Base-by-base conservation (phyloP, 2,888 invertebrate genomes). In the Ormyrus nitidulus region DNA sequence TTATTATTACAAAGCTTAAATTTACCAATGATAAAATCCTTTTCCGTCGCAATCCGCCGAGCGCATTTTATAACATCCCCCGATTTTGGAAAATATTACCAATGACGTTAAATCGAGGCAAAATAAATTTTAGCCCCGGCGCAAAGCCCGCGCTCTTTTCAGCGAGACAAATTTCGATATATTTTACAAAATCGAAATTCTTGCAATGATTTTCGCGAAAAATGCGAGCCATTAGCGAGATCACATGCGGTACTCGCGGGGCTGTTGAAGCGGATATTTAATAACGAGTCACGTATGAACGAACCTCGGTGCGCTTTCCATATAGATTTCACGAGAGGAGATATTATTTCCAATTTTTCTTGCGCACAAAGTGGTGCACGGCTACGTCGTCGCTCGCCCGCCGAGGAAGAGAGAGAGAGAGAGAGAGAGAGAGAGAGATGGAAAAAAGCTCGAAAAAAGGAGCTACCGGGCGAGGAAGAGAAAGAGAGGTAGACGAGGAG, bases 281-380 rank as follows among this genome's bases (percentile, higher is more conserved):
- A 88, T 87, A 87, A 88, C 86, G 86, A 87, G 86, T 84, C 85
- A 83, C 84, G 84, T 84, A 86, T 84, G 84, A 85, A 85, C 86
- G 86, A 86, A 87, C 87, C 86, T 84, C 84, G 83, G 84, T 84
- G 84, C 86, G 87, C 86, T 86, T 85, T 77, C 85, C 84, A 86
- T 86, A 87, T 86, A 82, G 77, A 86, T 86, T 86, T 84, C 83
- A 77, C 83, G 81, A 85, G 85, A 88, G 85, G 85, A 88, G 88
- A 88, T 89, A 88, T 89, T 89, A 88, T 89, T 89, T 89, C 88
- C 89, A 89, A 89, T 88, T 89, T 88, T 88, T 88, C 88, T 87
- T 88, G 87, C 84, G 86, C 87, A 87, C 87, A 88, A 89, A 89
- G 88, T 89, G 88, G 85, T 85, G 87, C 85, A 84, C 73, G 69